Conservation (phyloP, 2,113 vertebrate species). For the Leuciscus idus region DNA sequence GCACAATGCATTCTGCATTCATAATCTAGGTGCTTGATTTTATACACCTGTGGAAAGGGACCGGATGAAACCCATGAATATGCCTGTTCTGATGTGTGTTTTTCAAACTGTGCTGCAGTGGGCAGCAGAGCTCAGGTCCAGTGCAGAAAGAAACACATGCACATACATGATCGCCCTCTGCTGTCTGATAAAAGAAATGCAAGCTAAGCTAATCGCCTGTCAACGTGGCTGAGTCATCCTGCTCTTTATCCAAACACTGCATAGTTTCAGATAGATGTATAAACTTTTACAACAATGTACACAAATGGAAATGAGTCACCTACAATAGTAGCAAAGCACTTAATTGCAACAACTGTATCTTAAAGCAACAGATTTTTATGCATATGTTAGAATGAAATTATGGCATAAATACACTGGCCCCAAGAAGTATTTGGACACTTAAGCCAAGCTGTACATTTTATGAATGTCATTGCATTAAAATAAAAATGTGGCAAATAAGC, state of each 20-base stretch:
- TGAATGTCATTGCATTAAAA: too few relatives aligned
- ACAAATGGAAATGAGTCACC: background rate
- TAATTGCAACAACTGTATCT: background rate
- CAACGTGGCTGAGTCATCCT: conserved; percentile 72
- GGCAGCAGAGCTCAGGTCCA: conserved; percentile 57
- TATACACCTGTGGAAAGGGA: too few relatives aligned
- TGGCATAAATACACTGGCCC: background rate
- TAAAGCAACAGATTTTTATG: background rate
- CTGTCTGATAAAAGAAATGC: conserved; percentile 57
- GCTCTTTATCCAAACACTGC: conserved; percentile 41
- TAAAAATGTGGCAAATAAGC: too few relatives aligned
- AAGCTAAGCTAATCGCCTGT: conserved; percentile 27
- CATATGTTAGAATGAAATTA: background rate
- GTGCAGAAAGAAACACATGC: background rate
- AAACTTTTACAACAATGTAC: background rate
- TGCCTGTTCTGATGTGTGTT: conserved; percentile 16
- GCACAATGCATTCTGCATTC: too few relatives aligned
- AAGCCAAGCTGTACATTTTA: too few relatives aligned
- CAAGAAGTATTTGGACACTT: too few relatives aligned
- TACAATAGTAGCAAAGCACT: background rate
- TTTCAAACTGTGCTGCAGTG: conserved; percentile 44
- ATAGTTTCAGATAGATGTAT: conserved; percentile 24
- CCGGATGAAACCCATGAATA: too few relatives aligned
- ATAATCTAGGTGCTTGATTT: too few relatives aligned
- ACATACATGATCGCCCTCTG: conserved; percentile 59